Evolutionary conservation across 2,888 invertebrate species (phyloP).

Genomic region (Leptinotarsa peninsularis): DNA sequence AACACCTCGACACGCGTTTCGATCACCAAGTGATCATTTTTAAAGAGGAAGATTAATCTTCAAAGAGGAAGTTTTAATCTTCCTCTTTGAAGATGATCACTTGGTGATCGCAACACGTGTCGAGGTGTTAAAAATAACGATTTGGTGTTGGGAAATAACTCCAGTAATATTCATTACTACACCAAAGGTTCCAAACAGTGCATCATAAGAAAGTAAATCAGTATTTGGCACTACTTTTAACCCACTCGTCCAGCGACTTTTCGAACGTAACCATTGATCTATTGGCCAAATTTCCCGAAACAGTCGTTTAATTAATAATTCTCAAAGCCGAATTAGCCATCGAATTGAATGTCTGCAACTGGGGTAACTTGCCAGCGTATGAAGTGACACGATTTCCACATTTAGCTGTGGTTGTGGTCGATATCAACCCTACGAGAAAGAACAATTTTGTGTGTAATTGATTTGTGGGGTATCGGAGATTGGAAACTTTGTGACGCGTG

Average conservation of each 20-base stretch:
- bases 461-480: constrained; percentile 14
- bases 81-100: no score
- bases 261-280: not conserved
- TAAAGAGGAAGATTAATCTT: no score
- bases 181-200: no score
- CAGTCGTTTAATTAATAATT: constrained; percentile 46
- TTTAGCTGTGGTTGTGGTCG: constrained; percentile 10
- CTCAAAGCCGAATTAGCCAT: constrained; percentile 44
- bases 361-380: constrained; percentile 12
- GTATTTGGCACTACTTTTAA: no score
- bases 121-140: no score
- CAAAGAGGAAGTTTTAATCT: no score
- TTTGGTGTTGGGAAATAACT: no score
- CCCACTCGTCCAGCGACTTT: not conserved
- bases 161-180: no score
- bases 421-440: constrained; percentile 20
- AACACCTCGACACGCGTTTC: no score
- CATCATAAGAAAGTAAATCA: no score
- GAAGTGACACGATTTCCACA: constrained; percentile 23
- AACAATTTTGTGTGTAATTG: constrained; percentile 15
- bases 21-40: no score
- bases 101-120: no score
- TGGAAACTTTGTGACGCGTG: constrained; percentile 15
- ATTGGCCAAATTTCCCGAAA: constrained; percentile 21
- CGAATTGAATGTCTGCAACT: constrained; percentile 34